Percentiles rank a stretch among this genome's conserved stretches.
These are phyloP conservation scores for Teleiodes luculella DNA, from an alignment of 2,888 invertebrate species.

Conservation along the genomic window DNA sequence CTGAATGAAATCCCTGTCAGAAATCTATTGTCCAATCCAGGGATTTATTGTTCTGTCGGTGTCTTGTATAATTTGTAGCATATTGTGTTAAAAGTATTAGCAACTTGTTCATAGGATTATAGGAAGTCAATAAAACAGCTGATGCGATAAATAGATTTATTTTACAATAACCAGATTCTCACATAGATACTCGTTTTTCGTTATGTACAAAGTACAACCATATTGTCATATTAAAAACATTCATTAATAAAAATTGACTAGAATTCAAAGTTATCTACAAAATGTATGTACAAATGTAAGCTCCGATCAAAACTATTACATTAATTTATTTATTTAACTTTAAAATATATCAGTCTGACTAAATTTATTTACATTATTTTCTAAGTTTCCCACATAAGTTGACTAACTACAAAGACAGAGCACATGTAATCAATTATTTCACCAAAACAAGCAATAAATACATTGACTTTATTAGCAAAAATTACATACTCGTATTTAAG, in stretches of 20 bases:
- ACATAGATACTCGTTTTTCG: conserved; percentile 49
- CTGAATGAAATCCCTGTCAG: too few species aligned
- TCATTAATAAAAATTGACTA: conserved; percentile 76
- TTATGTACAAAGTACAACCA: conserved; percentile 69
- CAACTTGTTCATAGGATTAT: too few species aligned
- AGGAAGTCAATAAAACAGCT: neutral
- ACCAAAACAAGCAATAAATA: neutral
- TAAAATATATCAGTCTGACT: conserved; percentile 61
- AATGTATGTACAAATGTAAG: conserved; percentile 70
- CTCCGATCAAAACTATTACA: conserved; percentile 65
- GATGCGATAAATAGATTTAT: conserved; percentile 59
- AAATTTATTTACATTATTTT: conserved; percentile 37
- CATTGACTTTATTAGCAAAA: too few species aligned
- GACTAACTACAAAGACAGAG: conserved; percentile 18
- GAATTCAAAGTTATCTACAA: conserved; percentile 66
- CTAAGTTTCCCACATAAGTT: conserved; percentile 19
- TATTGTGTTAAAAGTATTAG: too few species aligned
- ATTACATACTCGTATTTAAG: too few species aligned
- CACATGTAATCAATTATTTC: neutral
- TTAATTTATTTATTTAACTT: neutral
- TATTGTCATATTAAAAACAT: conserved; percentile 71
- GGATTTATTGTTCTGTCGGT: too few species aligned
- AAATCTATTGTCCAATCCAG: too few species aligned
- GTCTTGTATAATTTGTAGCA: too few species aligned
- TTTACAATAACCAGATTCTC: conserved; percentile 60